A percentile compares a stretch with the other conserved stretches of the same genome.
Conservation (phyloP, 1,140 invertebrate genomes). For the Drosophila pallidifrons region DNA sequence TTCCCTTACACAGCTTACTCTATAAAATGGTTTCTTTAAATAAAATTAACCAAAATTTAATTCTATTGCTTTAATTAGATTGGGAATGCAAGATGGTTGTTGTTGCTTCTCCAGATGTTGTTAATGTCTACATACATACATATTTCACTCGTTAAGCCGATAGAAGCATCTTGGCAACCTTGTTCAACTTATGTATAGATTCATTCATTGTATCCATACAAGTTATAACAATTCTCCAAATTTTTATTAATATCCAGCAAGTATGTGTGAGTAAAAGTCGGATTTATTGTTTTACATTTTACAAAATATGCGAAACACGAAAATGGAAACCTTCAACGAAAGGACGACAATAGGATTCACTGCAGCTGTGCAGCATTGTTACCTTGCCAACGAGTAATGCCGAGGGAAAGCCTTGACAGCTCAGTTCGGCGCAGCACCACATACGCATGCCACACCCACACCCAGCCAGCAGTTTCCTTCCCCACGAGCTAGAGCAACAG, state of each 20-base stretch:
- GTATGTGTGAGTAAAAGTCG: not conserved
- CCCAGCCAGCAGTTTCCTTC: slow-evolving; percentile 8
- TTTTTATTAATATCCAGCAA: slow-evolving; percentile 17
- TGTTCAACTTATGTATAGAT: not conserved
- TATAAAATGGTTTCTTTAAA: too few species aligned
- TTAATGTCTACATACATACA: too few species aligned
- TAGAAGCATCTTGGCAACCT: too few species aligned
- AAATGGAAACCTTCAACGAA: slow-evolving; percentile 49
- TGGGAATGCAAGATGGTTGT: too few species aligned
- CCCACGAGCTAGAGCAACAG: not conserved
- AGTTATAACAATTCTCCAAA: slow-evolving; percentile 56
- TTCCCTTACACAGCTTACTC: too few species aligned
- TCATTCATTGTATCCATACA: slow-evolving; percentile 28
- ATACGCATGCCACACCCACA: slow-evolving; percentile 64
- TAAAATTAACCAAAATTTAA: too few species aligned
- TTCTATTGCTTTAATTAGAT: too few species aligned
- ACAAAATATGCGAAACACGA: slow-evolving; percentile 48
- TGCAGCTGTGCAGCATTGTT: slow-evolving; percentile 67
- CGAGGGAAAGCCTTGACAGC: slow-evolving; percentile 60
- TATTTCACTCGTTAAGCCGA: too few species aligned
- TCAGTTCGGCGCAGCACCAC: slow-evolving; percentile 17
- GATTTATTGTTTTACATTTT: slow-evolving; percentile 17
- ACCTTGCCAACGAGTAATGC: slow-evolving; percentile 59
- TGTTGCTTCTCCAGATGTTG: too few species aligned
- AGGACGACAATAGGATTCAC: slow-evolving; percentile 59